Conservation (phyloP, 2,797 vertebrate species). For the Macropus fuliginosus region DNA sequence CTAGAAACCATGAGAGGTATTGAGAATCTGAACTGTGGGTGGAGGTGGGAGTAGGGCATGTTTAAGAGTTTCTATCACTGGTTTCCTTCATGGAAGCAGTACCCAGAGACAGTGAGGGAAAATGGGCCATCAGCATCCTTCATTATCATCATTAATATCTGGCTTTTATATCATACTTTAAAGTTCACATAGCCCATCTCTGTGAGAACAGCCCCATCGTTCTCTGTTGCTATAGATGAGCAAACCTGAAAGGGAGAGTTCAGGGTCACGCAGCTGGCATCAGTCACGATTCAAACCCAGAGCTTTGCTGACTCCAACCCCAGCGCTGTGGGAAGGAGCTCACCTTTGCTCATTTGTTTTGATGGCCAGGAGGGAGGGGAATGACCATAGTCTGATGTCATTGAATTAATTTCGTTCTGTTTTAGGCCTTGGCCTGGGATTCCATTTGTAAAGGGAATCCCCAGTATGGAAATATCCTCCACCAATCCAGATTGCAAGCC, state of each 20-base stretch:
- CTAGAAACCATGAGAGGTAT: not conserved
- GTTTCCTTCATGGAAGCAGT: not conserved
- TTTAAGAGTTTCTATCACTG: not conserved
- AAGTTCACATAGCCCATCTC: not conserved
- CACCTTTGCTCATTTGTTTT: not conserved
- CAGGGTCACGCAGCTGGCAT: not conserved
- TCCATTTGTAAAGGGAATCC: not conserved
- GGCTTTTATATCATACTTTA: not conserved
- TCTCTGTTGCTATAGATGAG: not conserved
- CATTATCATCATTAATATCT: not conserved
- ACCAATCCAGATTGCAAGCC: not conserved
- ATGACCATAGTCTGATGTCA: not conserved
- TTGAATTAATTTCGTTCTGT: not conserved
- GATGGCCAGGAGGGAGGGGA: not conserved
- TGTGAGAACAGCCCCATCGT: not conserved
- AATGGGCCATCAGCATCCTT: not conserved
- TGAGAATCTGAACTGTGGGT: not conserved
- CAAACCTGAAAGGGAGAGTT: not conserved
- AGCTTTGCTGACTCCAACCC: not conserved
- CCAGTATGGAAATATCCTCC: not conserved
- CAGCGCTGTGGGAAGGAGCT: not conserved
- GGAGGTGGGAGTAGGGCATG: no score
- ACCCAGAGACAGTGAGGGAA: not conserved
- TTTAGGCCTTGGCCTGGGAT: not conserved
- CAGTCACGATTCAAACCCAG: not conserved